Evolutionary conservation across 2,888 invertebrate species (phyloP).

Genomic region (Sussaba pulchella): DNA sequence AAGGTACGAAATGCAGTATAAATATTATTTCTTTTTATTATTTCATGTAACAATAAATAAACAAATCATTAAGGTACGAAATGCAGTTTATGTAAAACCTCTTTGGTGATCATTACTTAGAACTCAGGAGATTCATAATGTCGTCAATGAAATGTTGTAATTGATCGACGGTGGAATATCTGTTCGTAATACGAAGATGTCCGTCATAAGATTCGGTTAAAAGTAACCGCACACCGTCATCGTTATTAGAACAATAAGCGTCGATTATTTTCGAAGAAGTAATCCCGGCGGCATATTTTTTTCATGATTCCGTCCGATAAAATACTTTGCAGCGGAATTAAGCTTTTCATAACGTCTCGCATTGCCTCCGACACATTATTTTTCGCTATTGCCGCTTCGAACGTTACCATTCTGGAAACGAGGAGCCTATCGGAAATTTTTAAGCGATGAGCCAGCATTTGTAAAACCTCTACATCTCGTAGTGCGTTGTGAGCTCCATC

Average conservation of each 20-base stretch:
- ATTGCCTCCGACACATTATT: constrained; percentile 9
- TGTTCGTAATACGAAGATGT: constrained; percentile 13
- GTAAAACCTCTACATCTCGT: constrained; percentile 49
- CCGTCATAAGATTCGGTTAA: constrained; percentile 1
- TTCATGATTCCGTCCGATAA: constrained; percentile 25
- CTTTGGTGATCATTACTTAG: not conserved
- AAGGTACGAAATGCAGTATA: too few species aligned
- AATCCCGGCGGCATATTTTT: constrained; percentile 19
- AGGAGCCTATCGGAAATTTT: constrained; percentile 14
- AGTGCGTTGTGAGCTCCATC: constrained; percentile 59
- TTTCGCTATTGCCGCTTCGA: constrained; percentile 19
- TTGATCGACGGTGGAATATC: constrained; percentile 6
- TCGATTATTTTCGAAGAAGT: constrained; percentile 19
- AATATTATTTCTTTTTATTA: too few species aligned
- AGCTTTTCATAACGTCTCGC: constrained; percentile 4
- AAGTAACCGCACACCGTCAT: constrained; percentile 17
- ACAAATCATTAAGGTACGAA: not conserved
- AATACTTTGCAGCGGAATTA: constrained; percentile 12
- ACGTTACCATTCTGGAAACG: constrained; percentile 11
- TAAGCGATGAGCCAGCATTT: constrained; percentile 25
- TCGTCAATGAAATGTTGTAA: constrained; percentile 7
- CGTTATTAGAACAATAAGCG: not conserved
- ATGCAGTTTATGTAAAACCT: not conserved
- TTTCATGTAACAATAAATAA: not conserved
- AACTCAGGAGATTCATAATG: constrained; percentile 5